Evolutionary conservation across 1,140 invertebrate genomes (phyloP).

Genomic region (Campoletis sonorensis): DNA sequence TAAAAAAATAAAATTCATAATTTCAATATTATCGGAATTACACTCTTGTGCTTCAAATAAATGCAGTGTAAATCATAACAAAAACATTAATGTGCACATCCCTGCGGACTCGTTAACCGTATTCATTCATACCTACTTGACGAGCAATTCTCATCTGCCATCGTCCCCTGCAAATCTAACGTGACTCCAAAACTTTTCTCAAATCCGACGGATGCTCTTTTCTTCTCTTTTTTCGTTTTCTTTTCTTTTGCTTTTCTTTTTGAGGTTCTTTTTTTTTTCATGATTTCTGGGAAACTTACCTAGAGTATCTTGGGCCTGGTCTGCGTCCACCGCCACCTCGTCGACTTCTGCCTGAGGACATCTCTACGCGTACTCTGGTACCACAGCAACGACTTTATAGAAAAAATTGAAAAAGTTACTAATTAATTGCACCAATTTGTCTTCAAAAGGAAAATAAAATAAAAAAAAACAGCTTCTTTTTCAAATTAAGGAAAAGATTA

Average conservation of each 20-base stretch:
- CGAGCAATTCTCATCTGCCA: slow-evolving; percentile 22
- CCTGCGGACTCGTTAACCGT: slow-evolving; percentile 51
- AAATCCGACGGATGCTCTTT: slow-evolving; percentile 11
- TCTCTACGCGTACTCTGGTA: slow-evolving; percentile 89
- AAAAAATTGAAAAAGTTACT: background rate
- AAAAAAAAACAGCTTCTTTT: too few relatives aligned
- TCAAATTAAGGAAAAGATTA: too few relatives aligned
- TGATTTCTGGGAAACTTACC: slow-evolving; percentile 68
- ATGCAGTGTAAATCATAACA: background rate
- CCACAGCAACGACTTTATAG: slow-evolving; percentile 86
- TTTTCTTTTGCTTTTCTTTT: slow-evolving; percentile 18
- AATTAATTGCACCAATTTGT: background rate
- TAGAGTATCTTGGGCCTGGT: slow-evolving; percentile 75
- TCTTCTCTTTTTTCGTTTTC: too few relatives aligned
- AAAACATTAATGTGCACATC: slow-evolving; percentile 5
- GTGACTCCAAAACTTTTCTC: slow-evolving; percentile 33
- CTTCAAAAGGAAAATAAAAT: background rate
- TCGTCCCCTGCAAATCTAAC: slow-evolving; percentile 8
- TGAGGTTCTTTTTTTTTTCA: slow-evolving; percentile 5
- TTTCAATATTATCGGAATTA: background rate
- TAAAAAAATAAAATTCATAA: too few relatives aligned
- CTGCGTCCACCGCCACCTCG: slow-evolving; percentile 81
- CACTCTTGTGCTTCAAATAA: slow-evolving; percentile 16
- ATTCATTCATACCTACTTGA: slow-evolving; percentile 45
- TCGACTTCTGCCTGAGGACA: slow-evolving; percentile 90